These are phyloP conservation scores for Nebria brevicollis DNA, from an alignment of 2,888 invertebrate species.

Conservation along the genomic window DNA sequence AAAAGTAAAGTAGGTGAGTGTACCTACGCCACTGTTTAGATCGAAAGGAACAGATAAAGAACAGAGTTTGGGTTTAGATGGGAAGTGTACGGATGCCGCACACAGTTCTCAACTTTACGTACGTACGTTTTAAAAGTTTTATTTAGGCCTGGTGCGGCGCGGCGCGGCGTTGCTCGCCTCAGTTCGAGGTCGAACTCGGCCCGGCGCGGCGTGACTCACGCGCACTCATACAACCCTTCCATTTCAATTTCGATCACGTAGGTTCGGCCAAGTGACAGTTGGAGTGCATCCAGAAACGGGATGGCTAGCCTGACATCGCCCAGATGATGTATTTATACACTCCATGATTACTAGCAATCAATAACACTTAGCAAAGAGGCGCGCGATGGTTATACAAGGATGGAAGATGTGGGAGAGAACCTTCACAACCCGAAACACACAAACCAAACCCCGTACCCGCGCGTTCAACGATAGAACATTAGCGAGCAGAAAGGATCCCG, in stretches of 20 bases:
- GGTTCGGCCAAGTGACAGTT: slow-evolving; percentile 37
- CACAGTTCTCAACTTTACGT: slow-evolving; percentile 26
- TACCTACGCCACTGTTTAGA: slow-evolving; percentile 4
- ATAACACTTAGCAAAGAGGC: slow-evolving; percentile 34
- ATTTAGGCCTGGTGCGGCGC: slow-evolving; percentile 12
- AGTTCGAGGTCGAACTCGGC: neutral
- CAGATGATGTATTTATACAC: slow-evolving; percentile 42
- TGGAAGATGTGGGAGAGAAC: slow-evolving; percentile 7
- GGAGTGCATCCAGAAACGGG: slow-evolving; percentile 30
- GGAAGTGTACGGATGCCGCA: neutral
- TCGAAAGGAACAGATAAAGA: slow-evolving; percentile 24
- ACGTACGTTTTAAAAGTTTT: slow-evolving; percentile 43
- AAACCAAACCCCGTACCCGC: neutral
- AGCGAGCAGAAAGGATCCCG: slow-evolving; percentile 7
- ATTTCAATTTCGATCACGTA: slow-evolving; percentile 33
- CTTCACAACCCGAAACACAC: neutral
- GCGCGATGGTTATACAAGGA: slow-evolving; percentile 1
- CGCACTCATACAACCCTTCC: slow-evolving; percentile 5
- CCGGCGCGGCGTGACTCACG: neutral
- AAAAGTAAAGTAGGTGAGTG: neutral
- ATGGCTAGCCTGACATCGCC: slow-evolving; percentile 20
- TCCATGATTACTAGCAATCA: slow-evolving; percentile 44
- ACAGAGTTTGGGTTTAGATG: neutral
- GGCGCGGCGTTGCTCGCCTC: neutral
- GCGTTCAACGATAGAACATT: slow-evolving; percentile 16